Base-by-base conservation (phyloP, 2,797 vertebrate genomes). In the Amphiprion clarkii region DNA sequence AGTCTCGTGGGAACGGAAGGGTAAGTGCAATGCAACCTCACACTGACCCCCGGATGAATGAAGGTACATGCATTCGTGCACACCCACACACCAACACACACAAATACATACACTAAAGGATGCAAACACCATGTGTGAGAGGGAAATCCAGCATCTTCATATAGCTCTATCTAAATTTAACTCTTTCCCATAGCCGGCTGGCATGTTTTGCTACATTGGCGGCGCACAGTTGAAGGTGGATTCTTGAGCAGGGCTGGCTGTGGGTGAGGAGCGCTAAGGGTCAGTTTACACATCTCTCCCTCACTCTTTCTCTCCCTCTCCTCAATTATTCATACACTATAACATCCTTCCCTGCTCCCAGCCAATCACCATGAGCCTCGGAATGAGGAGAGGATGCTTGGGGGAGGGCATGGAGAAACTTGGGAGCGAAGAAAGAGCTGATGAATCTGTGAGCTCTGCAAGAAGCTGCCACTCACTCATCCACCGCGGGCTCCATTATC, bases 291-390 rank as follows among this genome's bases (percentile, higher is more conserved):
- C 78, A 75, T 87, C 77, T 86, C 89, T 88, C 65, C 67, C 68
- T 58, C 82, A 69, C 69, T 83, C 66, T 74, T 75, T 79, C 79
- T 76, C 72, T 76, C 65, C 71, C 67, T 71, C 79, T 83, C 40
- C 86, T 94, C 85, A 94, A 95, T 95, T 93, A 95, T 95, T 94
- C 87, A 94, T 94, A 86, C 76, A 66, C 75, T 79, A 79, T 90
- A 90, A 88, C 90, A 87, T 93, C 89, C 86, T 89, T 78, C 88
- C 65, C 67, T 71, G 67, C 71, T 71, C 70, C 44, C 65, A 67
- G 73, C 87, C 90, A 91, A 92, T 93, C 83, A 85, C 79, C 65
- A 58, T 44, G 33, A 69, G 60, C 74, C 25, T 13, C 16, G 54
- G 76, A 66, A 74, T 76, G 82, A 79, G 80, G 77, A 83, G 83